phyloP scores from a whole-genome alignment of 2,113 vertebrate species.

The Otus sunia region DNA sequence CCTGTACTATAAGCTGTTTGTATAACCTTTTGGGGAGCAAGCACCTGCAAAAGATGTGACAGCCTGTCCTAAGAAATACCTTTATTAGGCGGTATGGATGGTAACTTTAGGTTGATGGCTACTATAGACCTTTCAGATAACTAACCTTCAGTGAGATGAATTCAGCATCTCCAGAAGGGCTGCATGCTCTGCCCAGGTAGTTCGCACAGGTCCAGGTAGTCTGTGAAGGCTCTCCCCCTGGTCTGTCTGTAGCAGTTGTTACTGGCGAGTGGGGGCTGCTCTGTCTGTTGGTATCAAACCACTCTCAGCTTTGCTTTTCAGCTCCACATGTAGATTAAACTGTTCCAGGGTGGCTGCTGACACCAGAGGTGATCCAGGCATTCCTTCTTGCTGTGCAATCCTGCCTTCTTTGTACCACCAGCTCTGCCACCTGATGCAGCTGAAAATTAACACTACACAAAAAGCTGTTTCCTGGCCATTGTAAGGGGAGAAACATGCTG shows the following conservation, averaged over 20 bases:
- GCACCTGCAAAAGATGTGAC: neutral
- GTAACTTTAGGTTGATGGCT: neutral
- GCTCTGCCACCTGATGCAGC: neutral
- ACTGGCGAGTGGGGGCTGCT: neutral
- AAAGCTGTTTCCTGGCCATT: neutral
- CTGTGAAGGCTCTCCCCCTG: neutral
- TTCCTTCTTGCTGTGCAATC: neutral
- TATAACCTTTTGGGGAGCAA: neutral
- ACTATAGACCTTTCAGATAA: neutral
- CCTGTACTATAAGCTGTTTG: neutral
- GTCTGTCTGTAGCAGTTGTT: neutral
- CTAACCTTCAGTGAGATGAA: neutral
- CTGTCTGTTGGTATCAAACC: neutral
- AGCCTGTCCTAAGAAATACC: neutral
- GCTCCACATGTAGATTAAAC: neutral
- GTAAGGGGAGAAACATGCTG: neutral
- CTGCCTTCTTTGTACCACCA: neutral
- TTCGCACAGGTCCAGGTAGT: neutral
- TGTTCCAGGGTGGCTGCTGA: neutral
- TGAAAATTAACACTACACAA: neutral
- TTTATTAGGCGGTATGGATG: neutral
- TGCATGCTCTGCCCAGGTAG: neutral
- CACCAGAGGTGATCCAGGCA: neutral
- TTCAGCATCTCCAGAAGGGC: neutral
- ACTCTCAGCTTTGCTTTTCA: neutral